Evolutionary conservation across 2,797 vertebrate species (phyloP), one percentile per base, ranked within the genome.

Genomic region (Karalla daura): DNA sequence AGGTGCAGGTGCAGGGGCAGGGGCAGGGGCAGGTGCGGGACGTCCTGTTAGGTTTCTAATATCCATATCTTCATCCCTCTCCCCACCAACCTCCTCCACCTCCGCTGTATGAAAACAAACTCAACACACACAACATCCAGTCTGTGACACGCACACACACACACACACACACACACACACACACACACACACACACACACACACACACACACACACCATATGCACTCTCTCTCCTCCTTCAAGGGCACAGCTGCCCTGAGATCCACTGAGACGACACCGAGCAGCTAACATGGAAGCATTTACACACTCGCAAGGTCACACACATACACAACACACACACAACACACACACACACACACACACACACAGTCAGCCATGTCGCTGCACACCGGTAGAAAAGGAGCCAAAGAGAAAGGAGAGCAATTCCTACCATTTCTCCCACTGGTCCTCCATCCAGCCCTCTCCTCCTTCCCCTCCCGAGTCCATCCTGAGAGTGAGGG

Each of bases 361-460:
- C 70, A 58, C 60, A 74, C 88, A 90, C 87, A 82, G 85, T 87
- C 87, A 86, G 52, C 76, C 69, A 71, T 54, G 71, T 68, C 76
- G 64, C 61, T 76, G 70, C 54, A 68, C 35, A 66, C 30, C 33
- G 5, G 66, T 40, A 51, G 21, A 59, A 45, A 24, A 24, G 70
- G 5, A 36, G 11, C 14, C 24, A 12, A 61, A 5, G 52, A 5
- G 27, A 61, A 70, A 35, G 7, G 50, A 72, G 35, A 84, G 60
- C 55, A 50, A 54, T 68, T 13, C 95, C 88, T 98, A 98, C 98
- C 98, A 99, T 96, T 94, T 96, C 91, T 98, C 97, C 98, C 98
- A 99, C 91, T 96, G 97, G 84, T 99, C 97, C 91, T 98, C 97
- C 94, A 98, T 93, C 97, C 97, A 98, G 87, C 94, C 96, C 89